Base-by-base conservation (phyloP, 1,140 invertebrate genomes). In the Tyrophagus putrescentiae region DNA sequence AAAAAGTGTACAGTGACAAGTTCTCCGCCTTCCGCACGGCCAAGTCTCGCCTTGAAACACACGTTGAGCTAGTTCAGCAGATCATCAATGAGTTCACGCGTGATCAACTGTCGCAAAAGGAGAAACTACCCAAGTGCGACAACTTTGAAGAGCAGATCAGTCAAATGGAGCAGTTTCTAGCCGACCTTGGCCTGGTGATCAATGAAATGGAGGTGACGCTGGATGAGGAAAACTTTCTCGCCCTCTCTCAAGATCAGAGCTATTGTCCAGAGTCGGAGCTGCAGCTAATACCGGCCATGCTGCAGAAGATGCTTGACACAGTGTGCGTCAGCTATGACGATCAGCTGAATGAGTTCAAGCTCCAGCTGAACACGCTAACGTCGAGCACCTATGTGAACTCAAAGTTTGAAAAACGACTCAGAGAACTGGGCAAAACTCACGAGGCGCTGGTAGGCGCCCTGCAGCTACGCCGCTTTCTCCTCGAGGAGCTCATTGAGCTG, bases 131-230 rank as follows among this genome's bases (percentile, higher is more conserved):
- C 45, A 48, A 13, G 21, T 21, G 7, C 45, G 31, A 48, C 7
- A 7, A 54, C 25, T n/a, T n/a, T 7, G 28, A 54, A 34, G 13
- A 13, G 3, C 7, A 54, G 18, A 9, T 54, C 9, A n/a, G 16
- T n/a, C 13, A 7, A 54, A 21, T 54, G 52, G 52, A 54, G 39
- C 13, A 54, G 27, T 16, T 21, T 11, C 39, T 54, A 33, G 52
- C 52, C 13, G 52, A 54, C 27, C 25, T 54, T 27, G 52, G 52
- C 21, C n/a, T 18, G n/a, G n/a, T 34, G 39, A 54, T 54, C 27
- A 54, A 54, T 33, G 52, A 54, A 54, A 31, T 54, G 52, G 52
- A 54, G 39, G 39, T 54, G 1, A 54, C 1, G 16, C 7, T 9
- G 3, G 52, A 54, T 33, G 25, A 54, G 18, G 52, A 54, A 31